Base-by-base conservation (phyloP, 2,797 vertebrate species). In the Helicolenus hilgendorfi region DNA sequence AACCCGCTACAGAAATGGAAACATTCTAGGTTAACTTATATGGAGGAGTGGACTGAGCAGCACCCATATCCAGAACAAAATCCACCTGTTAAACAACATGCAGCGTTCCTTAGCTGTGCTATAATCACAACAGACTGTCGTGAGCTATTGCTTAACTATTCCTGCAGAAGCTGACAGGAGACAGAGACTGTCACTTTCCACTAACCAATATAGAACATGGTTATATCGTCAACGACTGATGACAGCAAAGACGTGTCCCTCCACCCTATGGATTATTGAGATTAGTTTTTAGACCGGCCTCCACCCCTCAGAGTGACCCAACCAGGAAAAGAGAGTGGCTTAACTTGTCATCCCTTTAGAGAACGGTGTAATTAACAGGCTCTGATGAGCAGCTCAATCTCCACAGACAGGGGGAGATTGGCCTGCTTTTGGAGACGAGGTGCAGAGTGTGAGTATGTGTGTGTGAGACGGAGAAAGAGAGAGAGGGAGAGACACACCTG, bases 341-440 rank as follows among this genome's bases (percentile, higher is more conserved):
- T 95, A 94, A 94, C 94, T 95, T 94, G 94, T 95, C 94, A 94
- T 96, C 91, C 94, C 93, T 92, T 96, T 77, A 84, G 96, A 94
- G 94, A 95, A 91, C 83, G 53, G 86, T 91, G 92, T 96, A 96
- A 96, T 96, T 96, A 96, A 96, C 92, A 78, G 86, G 84, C 94
- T 92, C 92, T 94, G 93, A 94, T 96, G 93, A 96, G 93, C 79
- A 91, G 91, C 94, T 96, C 93, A 95, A 88, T 93, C 95, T 93
- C 92, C 71, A 84, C 90, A 92, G 92, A 93, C 84, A 84, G 83
- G 83, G 90, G 85, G 87, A 94, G 92, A 95, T 94, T 95, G 95
- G 88, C 93, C 94, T 95, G 92, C 81, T 93, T 94, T 89, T 79
- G 70, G 65, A 84, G 83, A 88, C 55, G 69, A 83, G 33, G 81